These are phyloP conservation scores for Irena cyanogastra DNA, from an alignment of 2,113 vertebrate species.

Conservation along the genomic window DNA sequence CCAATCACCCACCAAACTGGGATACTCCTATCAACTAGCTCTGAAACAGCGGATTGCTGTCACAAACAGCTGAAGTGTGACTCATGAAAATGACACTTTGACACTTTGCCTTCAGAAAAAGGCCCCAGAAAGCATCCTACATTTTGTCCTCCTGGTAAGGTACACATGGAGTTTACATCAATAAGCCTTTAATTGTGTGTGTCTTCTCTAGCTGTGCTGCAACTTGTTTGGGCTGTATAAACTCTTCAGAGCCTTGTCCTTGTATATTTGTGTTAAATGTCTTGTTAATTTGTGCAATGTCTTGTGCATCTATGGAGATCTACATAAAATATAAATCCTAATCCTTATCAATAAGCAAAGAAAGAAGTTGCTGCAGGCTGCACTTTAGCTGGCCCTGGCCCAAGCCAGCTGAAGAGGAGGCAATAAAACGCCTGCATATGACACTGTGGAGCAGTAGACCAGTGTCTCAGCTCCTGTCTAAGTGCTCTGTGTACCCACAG, in stretches of 20 bases:
- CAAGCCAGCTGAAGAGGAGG: background rate
- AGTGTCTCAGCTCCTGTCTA: background rate
- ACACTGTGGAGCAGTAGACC: background rate
- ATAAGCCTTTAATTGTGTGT: background rate
- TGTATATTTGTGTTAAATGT: background rate
- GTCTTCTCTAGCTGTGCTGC: background rate
- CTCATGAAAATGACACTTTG: background rate
- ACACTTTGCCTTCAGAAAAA: background rate
- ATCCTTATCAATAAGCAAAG: slow-evolving; percentile 29
- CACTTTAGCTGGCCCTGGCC: slow-evolving; percentile 21
- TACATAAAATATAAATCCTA: slow-evolving; percentile 4
- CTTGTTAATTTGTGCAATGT: too few relatives aligned
- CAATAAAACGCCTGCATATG: too few relatives aligned
- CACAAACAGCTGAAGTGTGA: background rate
- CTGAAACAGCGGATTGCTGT: background rate
- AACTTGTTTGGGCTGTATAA: background rate
- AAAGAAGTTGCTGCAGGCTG: slow-evolving; percentile 28
- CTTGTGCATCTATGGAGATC: background rate
- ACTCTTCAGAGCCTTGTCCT: background rate
- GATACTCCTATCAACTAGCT: background rate
- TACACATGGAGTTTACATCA: background rate
- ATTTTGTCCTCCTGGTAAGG: background rate
- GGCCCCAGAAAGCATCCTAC: background rate
- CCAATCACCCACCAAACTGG: background rate
- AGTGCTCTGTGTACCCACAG: background rate